Percentiles rank a stretch among this genome's conserved stretches.
These are phyloP conservation scores for Lordiphosa clarofinis DNA, from an alignment of 1,140 invertebrate species.

Conservation along the genomic window DNA sequence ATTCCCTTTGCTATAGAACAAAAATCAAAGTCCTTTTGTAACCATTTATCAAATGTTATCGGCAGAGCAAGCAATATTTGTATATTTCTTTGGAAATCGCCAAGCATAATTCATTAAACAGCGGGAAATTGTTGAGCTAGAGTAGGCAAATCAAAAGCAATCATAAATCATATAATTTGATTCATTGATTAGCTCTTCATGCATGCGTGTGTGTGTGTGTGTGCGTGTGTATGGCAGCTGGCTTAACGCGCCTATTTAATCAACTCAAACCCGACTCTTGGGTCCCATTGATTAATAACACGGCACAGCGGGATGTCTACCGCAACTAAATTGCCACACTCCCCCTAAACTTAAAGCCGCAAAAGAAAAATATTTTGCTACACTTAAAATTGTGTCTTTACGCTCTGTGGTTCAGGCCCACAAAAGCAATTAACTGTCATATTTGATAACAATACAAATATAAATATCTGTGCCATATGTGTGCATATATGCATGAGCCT, in stretches of 20 bases:
- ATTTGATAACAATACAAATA: conserved; percentile 61
- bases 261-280: conserved; percentile 36
- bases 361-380: conserved; percentile 49
- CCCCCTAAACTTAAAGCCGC: conserved; percentile 29
- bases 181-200: conserved; percentile 59
- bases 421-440: conserved; percentile 64
- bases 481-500: conserved; percentile 19
- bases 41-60: too few species aligned
- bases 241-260: conserved; percentile 64
- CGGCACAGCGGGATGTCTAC: conserved; percentile 43
- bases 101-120: conserved; percentile 57
- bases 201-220: conserved; percentile 11
- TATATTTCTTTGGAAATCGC: too few species aligned
- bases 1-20: too few species aligned
- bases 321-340: conserved; percentile 46
- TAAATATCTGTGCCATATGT: conserved; percentile 35
- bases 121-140: conserved; percentile 25
- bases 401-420: conserved; percentile 29
- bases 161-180: conserved; percentile 70
- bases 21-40: too few species aligned
- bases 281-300: conserved; percentile 61
- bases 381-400: conserved; percentile 39
- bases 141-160: conserved; percentile 55
- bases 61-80: too few species aligned
- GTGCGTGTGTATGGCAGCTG: conserved; percentile 34